A percentile compares a stretch with the other conserved stretches of the same genome.
phyloP scores from a whole-genome alignment of 2,888 invertebrate genomes.

The Pachydiplax longipennis region DNA sequence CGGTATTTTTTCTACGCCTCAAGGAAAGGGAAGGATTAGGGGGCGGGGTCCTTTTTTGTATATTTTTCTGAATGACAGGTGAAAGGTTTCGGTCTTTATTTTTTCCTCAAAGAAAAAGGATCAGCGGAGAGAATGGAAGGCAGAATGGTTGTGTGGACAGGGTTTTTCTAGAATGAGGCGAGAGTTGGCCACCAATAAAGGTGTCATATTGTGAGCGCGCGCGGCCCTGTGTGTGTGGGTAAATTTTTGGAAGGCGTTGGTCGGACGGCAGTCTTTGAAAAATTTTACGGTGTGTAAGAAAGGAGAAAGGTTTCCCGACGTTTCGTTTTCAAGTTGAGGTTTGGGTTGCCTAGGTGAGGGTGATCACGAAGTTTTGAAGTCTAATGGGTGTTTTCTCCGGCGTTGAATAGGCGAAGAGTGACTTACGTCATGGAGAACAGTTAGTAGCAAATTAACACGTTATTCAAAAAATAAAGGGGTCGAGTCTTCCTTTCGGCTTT shows the following conservation, averaged over 20 bases:
- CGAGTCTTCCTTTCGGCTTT: neutral
- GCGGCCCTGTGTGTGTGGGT: neutral
- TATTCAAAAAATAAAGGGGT: neutral
- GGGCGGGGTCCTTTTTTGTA: neutral
- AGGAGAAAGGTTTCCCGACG: neutral
- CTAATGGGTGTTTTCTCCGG: neutral
- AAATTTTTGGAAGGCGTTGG: neutral
- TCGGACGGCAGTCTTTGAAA: neutral
- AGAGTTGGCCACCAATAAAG: neutral
- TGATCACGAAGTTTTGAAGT: neutral
- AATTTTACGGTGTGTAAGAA: neutral
- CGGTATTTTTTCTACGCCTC: neutral
- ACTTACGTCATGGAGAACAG: neutral
- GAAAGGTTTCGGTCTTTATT: neutral
- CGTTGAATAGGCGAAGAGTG: neutral
- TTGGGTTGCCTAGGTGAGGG: neutral
- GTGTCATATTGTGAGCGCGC: neutral
- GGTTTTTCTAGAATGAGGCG: neutral
- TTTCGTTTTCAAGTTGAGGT: neutral
- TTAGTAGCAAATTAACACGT: neutral
- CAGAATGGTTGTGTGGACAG: neutral
- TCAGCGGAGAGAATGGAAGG: neutral
- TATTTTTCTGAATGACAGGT: constrained; percentile 15
- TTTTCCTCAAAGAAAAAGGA: constrained; percentile 6
- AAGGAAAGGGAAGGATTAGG: neutral